Base-by-base conservation (phyloP, 1,140 invertebrate species). In the Hyposmocoma kahamanoa region DNA sequence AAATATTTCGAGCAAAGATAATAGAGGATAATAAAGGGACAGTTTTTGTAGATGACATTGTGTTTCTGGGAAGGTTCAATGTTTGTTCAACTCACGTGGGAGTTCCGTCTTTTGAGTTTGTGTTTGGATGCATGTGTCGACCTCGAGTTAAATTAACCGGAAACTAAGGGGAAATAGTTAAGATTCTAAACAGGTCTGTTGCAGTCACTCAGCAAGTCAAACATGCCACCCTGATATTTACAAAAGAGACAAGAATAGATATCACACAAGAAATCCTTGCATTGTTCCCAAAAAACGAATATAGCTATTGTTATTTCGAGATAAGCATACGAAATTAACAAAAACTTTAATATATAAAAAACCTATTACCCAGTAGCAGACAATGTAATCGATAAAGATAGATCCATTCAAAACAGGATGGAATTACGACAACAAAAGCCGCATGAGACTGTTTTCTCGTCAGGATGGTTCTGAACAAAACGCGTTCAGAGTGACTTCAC, bases 141-240 rank as follows among this genome's bases (percentile, higher is more conserved):
- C 61, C 58, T 56, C 62, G 66, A 22, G 63, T 73, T 80, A 72
- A 77, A 80, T 72, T 74, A 74, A 77, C 73, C 67, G 77, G 66
- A 77, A 76, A 73, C 63, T 62, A 53, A 57, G 66, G 67, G 64
- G 68, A 67, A 66, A 62, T 65, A 59, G 67, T 79, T 76, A 72
- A 79, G 64, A 76, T 72, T 68, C 67, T 57, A 48, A 63, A 56
- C 67, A 61, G 62, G 67, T 70, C 55, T 51, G 53, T 55, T 46
- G 59, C 47, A 62, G 55, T 53, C 48, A 61, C 57, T 52, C 52
- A 59, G 47, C 56, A 60, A 60, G 51, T 60, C 58, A 58, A 64
- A 53, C 53, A 51, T 49, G 53, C 53, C 57, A 60, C 57, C 53
- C 49, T 32, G 42, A 22, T 44, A 39, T 51, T 36, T 36, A 17